Percentiles rank a stretch among this genome's conserved stretches.
These are phyloP conservation scores for Apamea monoglypha DNA, from an alignment of 2,888 invertebrate species.

Conservation along the genomic window DNA sequence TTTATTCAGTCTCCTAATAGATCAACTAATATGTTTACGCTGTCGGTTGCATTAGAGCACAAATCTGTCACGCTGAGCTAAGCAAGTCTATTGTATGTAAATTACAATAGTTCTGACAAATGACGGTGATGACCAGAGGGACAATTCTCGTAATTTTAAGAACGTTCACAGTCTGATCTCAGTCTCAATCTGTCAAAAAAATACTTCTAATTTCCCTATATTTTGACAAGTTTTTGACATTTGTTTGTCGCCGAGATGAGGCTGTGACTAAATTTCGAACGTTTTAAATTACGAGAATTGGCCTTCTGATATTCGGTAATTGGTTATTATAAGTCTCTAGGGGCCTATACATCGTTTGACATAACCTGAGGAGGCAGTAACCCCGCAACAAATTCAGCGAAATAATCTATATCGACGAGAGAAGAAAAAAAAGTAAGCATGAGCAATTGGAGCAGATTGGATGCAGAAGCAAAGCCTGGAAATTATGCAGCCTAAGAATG, in stretches of 20 bases:
- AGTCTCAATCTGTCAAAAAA: no score
- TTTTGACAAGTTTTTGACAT: no score
- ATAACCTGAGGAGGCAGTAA: background rate
- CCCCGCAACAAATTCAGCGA: no score
- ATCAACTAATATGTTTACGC: slow-evolving; percentile 56
- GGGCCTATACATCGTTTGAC: background rate
- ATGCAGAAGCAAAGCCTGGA: background rate
- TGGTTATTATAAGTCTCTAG: background rate
- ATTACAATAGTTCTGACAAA: slow-evolving; percentile 7
- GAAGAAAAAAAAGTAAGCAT: background rate
- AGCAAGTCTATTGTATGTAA: slow-evolving; percentile 20
- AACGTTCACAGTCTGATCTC: no score
- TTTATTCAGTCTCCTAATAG: slow-evolving; percentile 59
- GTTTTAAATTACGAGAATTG: no score
- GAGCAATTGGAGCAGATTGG: background rate
- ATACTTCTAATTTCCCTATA: no score
- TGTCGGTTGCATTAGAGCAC: slow-evolving; percentile 28
- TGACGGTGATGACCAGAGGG: background rate
- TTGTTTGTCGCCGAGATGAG: no score
- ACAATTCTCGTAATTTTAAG: no score
- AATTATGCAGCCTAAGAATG: background rate
- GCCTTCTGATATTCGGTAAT: background rate
- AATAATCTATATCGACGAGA: background rate
- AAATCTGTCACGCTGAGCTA: slow-evolving; percentile 40
- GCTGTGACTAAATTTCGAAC: no score